Percentiles rank a stretch among this genome's conserved stretches.
phyloP scores from a whole-genome alignment of 2,113 vertebrate species.

The Anhinga anhinga region DNA sequence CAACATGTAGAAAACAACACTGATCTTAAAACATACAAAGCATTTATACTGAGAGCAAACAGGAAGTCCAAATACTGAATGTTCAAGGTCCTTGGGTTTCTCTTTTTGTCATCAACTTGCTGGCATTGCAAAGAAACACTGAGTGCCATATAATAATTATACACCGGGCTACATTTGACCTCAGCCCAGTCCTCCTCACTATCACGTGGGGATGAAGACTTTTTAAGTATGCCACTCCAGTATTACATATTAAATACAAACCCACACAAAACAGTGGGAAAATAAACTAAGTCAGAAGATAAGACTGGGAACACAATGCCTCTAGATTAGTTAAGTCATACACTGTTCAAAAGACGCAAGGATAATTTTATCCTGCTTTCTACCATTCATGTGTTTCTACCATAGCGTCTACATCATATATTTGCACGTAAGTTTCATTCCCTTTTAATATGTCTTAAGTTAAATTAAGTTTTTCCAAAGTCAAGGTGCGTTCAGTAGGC shows the following conservation, averaged over 20 bases:
- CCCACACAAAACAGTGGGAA: not conserved
- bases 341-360: not conserved
- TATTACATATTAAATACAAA: not conserved
- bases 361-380: not conserved
- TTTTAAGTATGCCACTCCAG: not conserved
- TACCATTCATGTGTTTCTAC: not conserved
- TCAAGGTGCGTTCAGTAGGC: not conserved
- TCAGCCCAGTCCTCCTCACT: not conserved
- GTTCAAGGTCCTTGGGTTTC: not conserved
- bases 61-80: not conserved
- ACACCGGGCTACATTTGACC: not conserved
- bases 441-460: not conserved
- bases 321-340: not conserved
- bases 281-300: conserved; percentile 25
- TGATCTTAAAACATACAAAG: not conserved
- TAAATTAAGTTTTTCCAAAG: not conserved
- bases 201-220: not conserved
- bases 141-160: not conserved
- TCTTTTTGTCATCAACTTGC: not conserved
- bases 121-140: not conserved
- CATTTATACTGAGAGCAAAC: not conserved
- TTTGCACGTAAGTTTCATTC: not conserved
- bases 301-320: not conserved
- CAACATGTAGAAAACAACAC: not conserved
- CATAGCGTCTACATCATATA: not conserved